A percentile compares a stretch with the other conserved stretches of the same genome.
Conservation (phyloP, 2,113 vertebrate species). For the Leucosticte australis region DNA sequence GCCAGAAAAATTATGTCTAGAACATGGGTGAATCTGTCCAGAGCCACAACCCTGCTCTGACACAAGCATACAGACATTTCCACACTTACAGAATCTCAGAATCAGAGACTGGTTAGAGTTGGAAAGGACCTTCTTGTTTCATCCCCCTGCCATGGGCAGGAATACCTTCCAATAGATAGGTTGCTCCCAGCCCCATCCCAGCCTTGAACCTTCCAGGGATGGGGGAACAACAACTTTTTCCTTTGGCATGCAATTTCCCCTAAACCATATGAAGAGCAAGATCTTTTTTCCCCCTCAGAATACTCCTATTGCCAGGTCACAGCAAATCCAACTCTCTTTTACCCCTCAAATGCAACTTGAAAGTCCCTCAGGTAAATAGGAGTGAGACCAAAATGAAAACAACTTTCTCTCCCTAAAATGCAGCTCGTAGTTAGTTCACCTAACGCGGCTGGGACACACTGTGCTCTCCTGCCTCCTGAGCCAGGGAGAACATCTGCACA, state of each 20-base stretch:
- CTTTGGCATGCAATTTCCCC: neutral
- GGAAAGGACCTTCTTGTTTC: neutral
- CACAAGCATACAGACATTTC: neutral
- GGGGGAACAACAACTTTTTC: neutral
- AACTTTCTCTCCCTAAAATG: neutral
- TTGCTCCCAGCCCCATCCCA: neutral
- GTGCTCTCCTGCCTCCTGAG: neutral
- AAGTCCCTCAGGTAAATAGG: neutral
- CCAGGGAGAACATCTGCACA: neutral
- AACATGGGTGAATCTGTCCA: neutral
- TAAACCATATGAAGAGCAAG: neutral
- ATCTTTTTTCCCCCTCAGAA: neutral
- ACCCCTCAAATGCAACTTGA: neutral
- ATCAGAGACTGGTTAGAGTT: neutral
- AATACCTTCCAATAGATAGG: neutral
- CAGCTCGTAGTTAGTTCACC: neutral
- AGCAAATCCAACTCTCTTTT: neutral
- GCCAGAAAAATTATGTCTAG: neutral
- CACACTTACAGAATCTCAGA: neutral
- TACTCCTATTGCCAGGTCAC: neutral
- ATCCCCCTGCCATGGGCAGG: neutral
- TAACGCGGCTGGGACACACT: fast-evolving
- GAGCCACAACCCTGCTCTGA: neutral
- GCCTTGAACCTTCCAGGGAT: neutral
- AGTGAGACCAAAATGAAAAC: neutral